Evolutionary conservation across 2,113 vertebrate species (phyloP).

Genomic region (Pomatorhinus ruficollis): DNA sequence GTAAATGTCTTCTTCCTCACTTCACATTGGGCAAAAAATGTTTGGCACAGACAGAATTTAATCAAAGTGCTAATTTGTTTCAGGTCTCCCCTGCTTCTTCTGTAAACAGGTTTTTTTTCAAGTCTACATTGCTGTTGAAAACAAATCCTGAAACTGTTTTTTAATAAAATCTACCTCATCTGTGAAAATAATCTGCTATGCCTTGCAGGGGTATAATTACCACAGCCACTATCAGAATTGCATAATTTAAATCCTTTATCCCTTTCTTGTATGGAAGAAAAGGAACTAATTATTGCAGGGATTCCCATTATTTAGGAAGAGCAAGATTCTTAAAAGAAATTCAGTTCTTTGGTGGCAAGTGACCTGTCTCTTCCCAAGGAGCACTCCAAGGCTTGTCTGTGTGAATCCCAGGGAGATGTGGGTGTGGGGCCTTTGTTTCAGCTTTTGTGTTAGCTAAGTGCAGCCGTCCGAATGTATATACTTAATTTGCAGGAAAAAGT

Average conservation of each 20-base stretch:
- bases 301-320: background rate
- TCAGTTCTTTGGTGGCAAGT: background rate
- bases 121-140: background rate
- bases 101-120: background rate
- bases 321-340: background rate
- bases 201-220: background rate
- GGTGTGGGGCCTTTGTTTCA: background rate
- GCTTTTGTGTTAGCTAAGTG: background rate
- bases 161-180: background rate
- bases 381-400: background rate
- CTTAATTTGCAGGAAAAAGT: background rate
- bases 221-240: background rate
- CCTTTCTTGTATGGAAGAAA: background rate
- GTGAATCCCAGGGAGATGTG: background rate
- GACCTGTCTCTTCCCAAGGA: background rate
- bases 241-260: background rate
- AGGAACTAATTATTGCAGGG: background rate
- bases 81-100: background rate
- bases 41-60: background rate
- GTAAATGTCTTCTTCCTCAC: background rate
- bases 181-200: background rate
- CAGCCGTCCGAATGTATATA: background rate
- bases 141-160: background rate
- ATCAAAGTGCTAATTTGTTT: background rate
- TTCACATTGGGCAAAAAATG: background rate